Percentiles rank a stretch among this genome's conserved stretches.
Evolutionary conservation across 2,113 vertebrate species (phyloP).

Genomic region (Manacus vitellinus): DNA sequence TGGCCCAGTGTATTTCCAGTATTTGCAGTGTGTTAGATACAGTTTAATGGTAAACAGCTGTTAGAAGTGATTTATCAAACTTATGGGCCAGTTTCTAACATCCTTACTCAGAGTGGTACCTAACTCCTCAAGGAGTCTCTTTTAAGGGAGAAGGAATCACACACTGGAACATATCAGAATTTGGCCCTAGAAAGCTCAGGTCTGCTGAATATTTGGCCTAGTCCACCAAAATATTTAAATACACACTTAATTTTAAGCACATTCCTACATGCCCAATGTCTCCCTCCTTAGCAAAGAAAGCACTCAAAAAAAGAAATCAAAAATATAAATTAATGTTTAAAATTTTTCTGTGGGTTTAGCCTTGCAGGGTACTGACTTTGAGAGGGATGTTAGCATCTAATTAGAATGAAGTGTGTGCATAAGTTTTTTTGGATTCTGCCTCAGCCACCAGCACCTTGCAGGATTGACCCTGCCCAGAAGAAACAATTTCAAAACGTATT

Average conservation of each 20-base stretch:
- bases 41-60: constrained; percentile 58
- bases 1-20: constrained; percentile 38
- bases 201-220: not conserved
- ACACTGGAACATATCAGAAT: not conserved
- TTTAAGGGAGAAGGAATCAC: not conserved
- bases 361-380: not conserved
- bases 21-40: constrained; percentile 55
- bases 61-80: constrained; percentile 46
- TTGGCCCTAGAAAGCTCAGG: not conserved
- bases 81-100: not conserved
- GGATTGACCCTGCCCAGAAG: not conserved
- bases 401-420: not conserved
- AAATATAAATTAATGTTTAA: not conserved
- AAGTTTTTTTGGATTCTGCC: not conserved
- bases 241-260: not conserved
- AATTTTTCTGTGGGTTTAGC: not conserved
- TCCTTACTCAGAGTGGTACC: not conserved
- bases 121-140: not conserved
- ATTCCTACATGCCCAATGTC: not conserved
- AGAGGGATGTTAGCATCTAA: not conserved
- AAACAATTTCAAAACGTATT: not conserved
- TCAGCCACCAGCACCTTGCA: not conserved
- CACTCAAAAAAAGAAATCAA: not conserved
- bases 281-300: not conserved
- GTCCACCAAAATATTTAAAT: not conserved